Evolutionary conservation across 92 coral and sea anemone species (phyloP), one percentile per base, ranked within the genome.

Genomic region (Anthopleura xanthogrammica): DNA sequence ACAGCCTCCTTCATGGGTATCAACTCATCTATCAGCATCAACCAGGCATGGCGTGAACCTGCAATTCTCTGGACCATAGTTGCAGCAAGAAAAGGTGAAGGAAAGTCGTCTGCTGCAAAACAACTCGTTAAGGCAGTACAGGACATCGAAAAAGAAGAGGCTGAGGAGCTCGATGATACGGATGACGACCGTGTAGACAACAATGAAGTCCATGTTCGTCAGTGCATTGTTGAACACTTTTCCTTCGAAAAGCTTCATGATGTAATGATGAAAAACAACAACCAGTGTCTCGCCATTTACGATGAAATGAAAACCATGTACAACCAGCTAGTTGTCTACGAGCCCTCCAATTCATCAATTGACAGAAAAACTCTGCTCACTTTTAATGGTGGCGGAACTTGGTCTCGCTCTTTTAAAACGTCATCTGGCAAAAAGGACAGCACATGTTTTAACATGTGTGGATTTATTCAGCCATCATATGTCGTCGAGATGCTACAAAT

Each of bases 1-100:
- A 14, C 84, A 13, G 77, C 84, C 6, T 41, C 84, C 39, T 81
- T 77, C 76, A 64, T 81, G 57, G 84, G 84, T 68, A 7, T 81
- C 2, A 20, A 58, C 52, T 41, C 84, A 68, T 65, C 42, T 9
- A 48, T 81, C 3, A 62, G 52, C 65, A 81, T 81, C 11, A 81
- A 81, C 65, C 16, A 77, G 2, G 1, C 77, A 7, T 81, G 84
- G 84, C 39, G 42, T 2, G 84, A 81, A 60, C 76, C 84, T 5
- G 54, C 84, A 20, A 48, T 81, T 19, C 12, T 81, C 7, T 81
- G 84, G 84, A 81, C 77, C 43, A 56, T 64, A 14, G 71, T 81
- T 64, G 10, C 83, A 12, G 71, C 83, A 12, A 12, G 83, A 60
- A 79, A 79, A 55, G 83, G 73, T 4, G 83, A 79, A 60, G 57